Evolutionary conservation across 1,140 invertebrate species (phyloP).

Genomic region (Telenomus remus): DNA sequence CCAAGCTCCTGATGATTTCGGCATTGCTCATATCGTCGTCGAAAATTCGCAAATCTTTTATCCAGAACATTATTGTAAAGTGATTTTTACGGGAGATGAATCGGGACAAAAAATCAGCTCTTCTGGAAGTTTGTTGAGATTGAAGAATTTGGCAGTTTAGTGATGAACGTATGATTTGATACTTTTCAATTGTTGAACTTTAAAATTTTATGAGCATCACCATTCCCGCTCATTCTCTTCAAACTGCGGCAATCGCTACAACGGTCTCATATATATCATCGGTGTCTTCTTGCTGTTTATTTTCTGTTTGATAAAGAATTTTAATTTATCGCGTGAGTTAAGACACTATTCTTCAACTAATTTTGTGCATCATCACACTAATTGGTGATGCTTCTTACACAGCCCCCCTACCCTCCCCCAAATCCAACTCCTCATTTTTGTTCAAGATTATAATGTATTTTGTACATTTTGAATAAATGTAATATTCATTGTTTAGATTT

Average conservation of each 20-base stretch:
- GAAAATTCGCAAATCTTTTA: constrained; percentile 60
- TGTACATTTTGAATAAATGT: too few relatives aligned
- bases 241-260: constrained; percentile 39
- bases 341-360: constrained; percentile 40
- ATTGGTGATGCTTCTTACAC: constrained; percentile 28
- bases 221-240: constrained; percentile 47
- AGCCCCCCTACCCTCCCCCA: too few relatives aligned
- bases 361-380: constrained; percentile 46
- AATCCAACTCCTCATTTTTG: too few relatives aligned
- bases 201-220: constrained; percentile 43
- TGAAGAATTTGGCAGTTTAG: too few relatives aligned
- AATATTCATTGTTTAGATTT: too few relatives aligned
- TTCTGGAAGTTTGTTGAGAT: neutral
- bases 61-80: constrained; percentile 42
- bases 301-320: constrained; percentile 54
- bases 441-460: too few relatives aligned
- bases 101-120: too few relatives aligned
- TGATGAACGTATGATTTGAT: constrained; percentile 9
- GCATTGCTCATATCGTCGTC: constrained; percentile 61
- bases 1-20: constrained; percentile 65
- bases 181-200: constrained; percentile 11
- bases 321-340: constrained; percentile 43
- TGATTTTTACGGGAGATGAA: neutral
- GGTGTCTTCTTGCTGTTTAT: constrained; percentile 37
- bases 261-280: constrained; percentile 51